phyloP scores from a whole-genome alignment of 2,888 invertebrate genomes.

The Stenurella melanura region DNA sequence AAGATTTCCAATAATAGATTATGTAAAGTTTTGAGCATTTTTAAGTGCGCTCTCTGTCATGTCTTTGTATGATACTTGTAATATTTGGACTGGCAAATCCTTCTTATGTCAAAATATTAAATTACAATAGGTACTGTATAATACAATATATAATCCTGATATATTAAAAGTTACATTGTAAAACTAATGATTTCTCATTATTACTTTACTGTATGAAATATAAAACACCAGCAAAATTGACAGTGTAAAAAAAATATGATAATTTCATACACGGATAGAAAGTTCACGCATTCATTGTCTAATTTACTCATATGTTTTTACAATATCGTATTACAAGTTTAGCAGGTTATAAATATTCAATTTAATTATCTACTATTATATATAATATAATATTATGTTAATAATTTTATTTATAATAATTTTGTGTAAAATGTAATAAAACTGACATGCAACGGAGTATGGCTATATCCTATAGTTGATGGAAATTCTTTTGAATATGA shows the following conservation, averaged over 20 bases:
- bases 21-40: slow-evolving; percentile 69
- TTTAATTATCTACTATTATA: slow-evolving; percentile 71
- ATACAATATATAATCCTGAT: slow-evolving; percentile 67
- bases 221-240: slow-evolving; percentile 71
- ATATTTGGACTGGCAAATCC: slow-evolving; percentile 58
- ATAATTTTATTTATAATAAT: slow-evolving; percentile 70
- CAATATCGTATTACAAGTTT: slow-evolving; percentile 72
- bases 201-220: slow-evolving; percentile 62
- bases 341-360: slow-evolving; percentile 72
- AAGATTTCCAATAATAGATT: slow-evolving; percentile 66
- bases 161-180: slow-evolving; percentile 65
- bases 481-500: slow-evolving; percentile 50
- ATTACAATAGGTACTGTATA: slow-evolving; percentile 64
- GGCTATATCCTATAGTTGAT: slow-evolving; percentile 62
- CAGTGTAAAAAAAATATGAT: slow-evolving; percentile 70
- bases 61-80: slow-evolving; percentile 59
- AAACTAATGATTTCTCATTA: slow-evolving; percentile 62
- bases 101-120: slow-evolving; percentile 60
- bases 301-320: slow-evolving; percentile 73
- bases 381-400: slow-evolving; percentile 70
- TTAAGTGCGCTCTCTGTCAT: slow-evolving; percentile 63
- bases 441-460: slow-evolving; percentile 73
- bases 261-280: slow-evolving; percentile 67
- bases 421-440: slow-evolving; percentile 73
- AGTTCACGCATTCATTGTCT: slow-evolving; percentile 71